Base-by-base conservation (phyloP, 2,797 vertebrate species). In the Malurus leucopterus region DNA sequence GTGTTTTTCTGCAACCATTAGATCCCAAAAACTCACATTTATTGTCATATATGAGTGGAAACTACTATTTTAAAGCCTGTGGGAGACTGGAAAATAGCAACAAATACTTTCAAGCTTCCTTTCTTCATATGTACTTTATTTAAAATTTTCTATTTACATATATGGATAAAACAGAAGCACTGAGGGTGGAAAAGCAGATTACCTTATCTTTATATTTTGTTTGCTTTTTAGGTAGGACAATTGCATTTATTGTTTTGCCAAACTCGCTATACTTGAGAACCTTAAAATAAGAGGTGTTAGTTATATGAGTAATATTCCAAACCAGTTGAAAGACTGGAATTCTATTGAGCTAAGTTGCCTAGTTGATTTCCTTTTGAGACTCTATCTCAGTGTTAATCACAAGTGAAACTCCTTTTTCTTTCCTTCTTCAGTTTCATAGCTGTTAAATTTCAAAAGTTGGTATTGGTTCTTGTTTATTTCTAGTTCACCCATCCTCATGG, bases 361-460 rank as follows among this genome's bases (percentile, higher is more conserved):
- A 44, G 47, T 62, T 91, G 69, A 70, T 84, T 97, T 96, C 49
- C 49, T 94, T 62, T 63, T 69, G 78, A 91, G 90, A 86, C 44
- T 80, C 71, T 93, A 46, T 93, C 62, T 75, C 57, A 63, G 32
- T 80, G 47, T 89, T 78, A 47, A 81, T 65, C 70, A 54, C 40
- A 61, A 91, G 49, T 64, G 87, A 96, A 96, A 96, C 87, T 75
- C 15, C 2, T 74, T 76, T 86, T 58, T 65, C n/a, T 83, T 86
- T 81, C 46, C 59, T 74, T 63, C 23, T 88, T 51, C 32, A 49
- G 89, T 95, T 97, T 96, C 90, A 15, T 6, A 26, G 64, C 82
- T 89, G n/a, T 94, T 61, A 92, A 71, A 68, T 93, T 96, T 94
- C 89, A 71, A 75, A 47, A 29, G 62, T 78, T 80, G 91, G 64